Percentiles rank a stretch among this genome's conserved stretches.
phyloP scores from a whole-genome alignment of 2,888 invertebrate species.

The Papilio protenor region DNA sequence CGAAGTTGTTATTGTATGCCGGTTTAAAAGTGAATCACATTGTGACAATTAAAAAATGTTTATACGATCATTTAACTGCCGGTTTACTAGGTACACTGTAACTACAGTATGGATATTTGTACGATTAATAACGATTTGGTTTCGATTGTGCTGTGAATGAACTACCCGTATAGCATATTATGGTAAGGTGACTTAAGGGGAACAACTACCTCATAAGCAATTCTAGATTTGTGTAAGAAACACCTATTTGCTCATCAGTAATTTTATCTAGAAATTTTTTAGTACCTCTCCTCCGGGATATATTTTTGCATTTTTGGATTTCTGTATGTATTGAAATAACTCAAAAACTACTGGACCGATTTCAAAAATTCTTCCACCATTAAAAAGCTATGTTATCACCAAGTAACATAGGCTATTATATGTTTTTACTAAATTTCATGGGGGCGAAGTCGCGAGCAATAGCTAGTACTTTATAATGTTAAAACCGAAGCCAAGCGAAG shows the following conservation, averaged over 20 bases:
- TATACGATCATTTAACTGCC: conserved; percentile 12
- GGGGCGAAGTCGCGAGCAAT: no score
- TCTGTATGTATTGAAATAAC: no score
- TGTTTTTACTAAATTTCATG: no score
- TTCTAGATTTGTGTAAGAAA: neutral
- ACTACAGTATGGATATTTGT: neutral
- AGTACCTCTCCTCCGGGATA: neutral
- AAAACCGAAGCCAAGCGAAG: neutral
- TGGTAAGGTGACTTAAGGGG: neutral
- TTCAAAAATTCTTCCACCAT: no score
- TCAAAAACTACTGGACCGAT: no score
- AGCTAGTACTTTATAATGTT: neutral
- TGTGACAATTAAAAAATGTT: conserved; percentile 15
- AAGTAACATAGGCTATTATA: no score
- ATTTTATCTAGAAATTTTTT: neutral
- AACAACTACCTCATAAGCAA: neutral
- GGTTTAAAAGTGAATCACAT: conserved; percentile 18
- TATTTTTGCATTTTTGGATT: no score
- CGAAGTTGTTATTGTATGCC: conserved; percentile 15
- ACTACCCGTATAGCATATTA: no score
- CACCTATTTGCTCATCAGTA: neutral
- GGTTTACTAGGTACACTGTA: neutral
- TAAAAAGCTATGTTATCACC: no score
- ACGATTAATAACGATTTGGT: neutral
- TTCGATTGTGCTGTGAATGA: neutral